Evolutionary conservation across 1,140 invertebrate genomes (phyloP).

Genomic region (Drosophila nigromelanica): DNA sequence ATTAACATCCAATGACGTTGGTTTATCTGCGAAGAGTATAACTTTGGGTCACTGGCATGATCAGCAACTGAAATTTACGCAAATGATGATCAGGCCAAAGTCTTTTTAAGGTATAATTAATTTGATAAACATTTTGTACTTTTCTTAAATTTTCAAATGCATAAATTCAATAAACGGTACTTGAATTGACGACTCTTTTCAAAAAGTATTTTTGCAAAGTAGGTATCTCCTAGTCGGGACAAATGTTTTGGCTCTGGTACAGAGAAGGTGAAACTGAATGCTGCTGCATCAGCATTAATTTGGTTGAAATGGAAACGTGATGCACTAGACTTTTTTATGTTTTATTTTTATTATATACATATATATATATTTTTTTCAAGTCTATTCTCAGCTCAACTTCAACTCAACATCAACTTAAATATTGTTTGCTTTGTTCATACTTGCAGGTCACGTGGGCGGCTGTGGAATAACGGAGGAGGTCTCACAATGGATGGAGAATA

Average conservation of each 20-base stretch:
- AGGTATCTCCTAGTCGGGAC: conserved; percentile 20
- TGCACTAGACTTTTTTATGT: conserved; percentile 43
- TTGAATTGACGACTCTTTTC: background rate
- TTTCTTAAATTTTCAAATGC: too few relatives aligned
- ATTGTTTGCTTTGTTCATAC: conserved; percentile 32
- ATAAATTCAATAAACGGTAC: too few relatives aligned
- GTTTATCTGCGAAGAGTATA: too few relatives aligned
- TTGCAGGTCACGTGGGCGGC: conserved; percentile 90
- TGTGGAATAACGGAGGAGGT: conserved; percentile 95
- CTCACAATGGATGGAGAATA: conserved; percentile 95
- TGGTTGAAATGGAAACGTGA: conserved; percentile 42
- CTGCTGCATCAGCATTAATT: conserved; percentile 53
- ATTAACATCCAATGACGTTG: background rate
- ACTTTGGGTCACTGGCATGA: too few relatives aligned
- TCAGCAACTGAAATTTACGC: background rate
- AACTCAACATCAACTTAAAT: conserved; percentile 31
- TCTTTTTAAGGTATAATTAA: too few relatives aligned
- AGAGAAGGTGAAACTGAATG: conserved; percentile 29
- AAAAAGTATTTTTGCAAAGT: background rate
- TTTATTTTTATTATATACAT: conserved; percentile 19
- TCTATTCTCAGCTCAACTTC: conserved; percentile 29
- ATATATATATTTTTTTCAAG: conserved; percentile 9
- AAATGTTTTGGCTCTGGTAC: conserved; percentile 20
- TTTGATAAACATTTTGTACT: too few relatives aligned
- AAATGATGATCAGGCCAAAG: conserved; percentile 17